phyloP scores from a whole-genome alignment of 53 echinoderm and acorn worm genomes.

The Actinopyga echinites region DNA sequence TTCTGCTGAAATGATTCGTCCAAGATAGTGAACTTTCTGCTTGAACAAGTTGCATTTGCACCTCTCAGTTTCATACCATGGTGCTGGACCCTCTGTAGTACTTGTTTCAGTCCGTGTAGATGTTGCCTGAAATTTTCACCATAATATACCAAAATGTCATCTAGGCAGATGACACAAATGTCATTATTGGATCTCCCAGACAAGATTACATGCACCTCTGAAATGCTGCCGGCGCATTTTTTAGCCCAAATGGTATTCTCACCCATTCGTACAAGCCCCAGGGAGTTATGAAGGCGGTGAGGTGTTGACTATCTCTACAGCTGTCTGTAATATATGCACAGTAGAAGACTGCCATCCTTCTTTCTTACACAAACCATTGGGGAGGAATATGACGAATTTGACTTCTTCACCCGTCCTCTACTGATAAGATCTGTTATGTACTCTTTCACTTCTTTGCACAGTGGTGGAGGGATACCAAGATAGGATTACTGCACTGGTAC shows the following conservation, averaged over 20 bases:
- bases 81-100: slow-evolving; percentile 12
- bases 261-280: slow-evolving; percentile 84
- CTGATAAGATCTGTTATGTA: slow-evolving; percentile 62
- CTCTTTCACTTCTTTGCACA: slow-evolving; percentile 56
- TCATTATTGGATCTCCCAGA: slow-evolving; percentile 39
- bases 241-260: slow-evolving; percentile 69
- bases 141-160: slow-evolving; percentile 52
- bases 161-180: slow-evolving; percentile 11
- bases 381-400: slow-evolving; percentile 60
- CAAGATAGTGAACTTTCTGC: background rate
- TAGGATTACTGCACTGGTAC: slow-evolving; percentile 56
- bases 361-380: slow-evolving; percentile 60
- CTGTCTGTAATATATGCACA: slow-evolving; percentile 58
- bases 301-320: slow-evolving; percentile 47
- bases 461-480: slow-evolving; percentile 49
- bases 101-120: slow-evolving; percentile 8
- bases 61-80: slow-evolving; percentile 50
- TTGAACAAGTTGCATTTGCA: background rate
- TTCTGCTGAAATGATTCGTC: slow-evolving; percentile 11
- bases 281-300: slow-evolving; percentile 73
- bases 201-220: slow-evolving; percentile 56
- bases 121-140: slow-evolving; percentile 28
- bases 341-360: slow-evolving; percentile 39
- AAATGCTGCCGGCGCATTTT: slow-evolving; percentile 65
- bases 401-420: slow-evolving; percentile 52